phyloP scores from a whole-genome alignment of 2,888 invertebrate genomes.

The Macrostomum cliftonense region DNA sequence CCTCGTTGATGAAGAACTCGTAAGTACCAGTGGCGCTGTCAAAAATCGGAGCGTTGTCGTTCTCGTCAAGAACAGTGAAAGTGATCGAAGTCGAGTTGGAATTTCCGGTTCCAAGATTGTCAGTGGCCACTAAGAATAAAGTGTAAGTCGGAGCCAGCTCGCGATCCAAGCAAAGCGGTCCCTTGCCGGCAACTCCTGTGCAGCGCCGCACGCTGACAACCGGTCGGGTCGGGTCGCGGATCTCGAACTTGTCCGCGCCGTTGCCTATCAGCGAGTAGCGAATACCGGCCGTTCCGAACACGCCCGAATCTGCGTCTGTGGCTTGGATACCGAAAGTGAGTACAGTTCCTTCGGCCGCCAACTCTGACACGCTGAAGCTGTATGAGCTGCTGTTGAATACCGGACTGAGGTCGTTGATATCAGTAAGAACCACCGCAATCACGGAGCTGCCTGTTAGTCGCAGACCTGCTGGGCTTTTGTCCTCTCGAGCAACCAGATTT shows the following conservation, averaged over 20 bases:
- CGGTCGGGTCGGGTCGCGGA: neutral
- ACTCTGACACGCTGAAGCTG: constrained; percentile 26
- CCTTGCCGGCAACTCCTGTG: neutral
- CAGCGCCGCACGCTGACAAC: neutral
- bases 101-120: constrained; percentile 52
- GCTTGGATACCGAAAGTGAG: constrained; percentile 46
- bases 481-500: constrained; percentile 41
- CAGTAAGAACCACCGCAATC: too few species aligned
- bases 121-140: constrained; percentile 39
- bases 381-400: constrained; percentile 14
- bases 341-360: neutral
- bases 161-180: neutral
- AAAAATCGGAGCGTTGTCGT: constrained; percentile 44
- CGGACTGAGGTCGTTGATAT: constrained; percentile 65
- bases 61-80: constrained; percentile 18
- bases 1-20: constrained; percentile 5
- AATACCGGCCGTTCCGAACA: constrained; percentile 65
- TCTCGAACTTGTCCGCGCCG: constrained; percentile 51
- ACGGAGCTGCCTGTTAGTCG: too few species aligned
- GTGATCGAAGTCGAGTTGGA: constrained; percentile 14
- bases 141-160: neutral
- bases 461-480: constrained; percentile 41
- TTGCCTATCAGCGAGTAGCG: constrained; percentile 60
- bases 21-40: constrained; percentile 12
- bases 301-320: constrained; percentile 63